Conservation (phyloP, 2,888 invertebrate species). For the Lydus trimaculatus region DNA sequence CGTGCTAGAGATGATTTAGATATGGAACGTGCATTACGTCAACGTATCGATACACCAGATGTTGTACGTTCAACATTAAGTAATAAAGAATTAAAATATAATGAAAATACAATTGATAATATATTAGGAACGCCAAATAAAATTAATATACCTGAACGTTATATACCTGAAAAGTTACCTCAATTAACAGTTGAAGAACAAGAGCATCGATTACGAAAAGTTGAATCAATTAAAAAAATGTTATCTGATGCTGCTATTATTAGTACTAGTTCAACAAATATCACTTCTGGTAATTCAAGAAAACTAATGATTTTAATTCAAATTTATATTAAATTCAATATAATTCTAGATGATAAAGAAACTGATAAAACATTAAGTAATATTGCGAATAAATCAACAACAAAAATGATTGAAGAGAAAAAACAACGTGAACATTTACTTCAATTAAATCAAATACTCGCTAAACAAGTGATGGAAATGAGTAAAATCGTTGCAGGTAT, state of each 20-base stretch:
- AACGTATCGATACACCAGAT: slow-evolving; percentile 81
- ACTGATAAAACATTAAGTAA: slow-evolving; percentile 45
- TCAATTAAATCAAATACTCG: slow-evolving; percentile 90
- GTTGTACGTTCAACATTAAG: slow-evolving; percentile 84
- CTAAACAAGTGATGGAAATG: slow-evolving; percentile 93
- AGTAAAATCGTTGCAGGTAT: slow-evolving; percentile 97
- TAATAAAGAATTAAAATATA: slow-evolving; percentile 71
- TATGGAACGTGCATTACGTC: slow-evolving; percentile 83
- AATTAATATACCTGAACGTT: slow-evolving; percentile 90
- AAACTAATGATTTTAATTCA: background rate
- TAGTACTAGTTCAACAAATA: slow-evolving; percentile 54
- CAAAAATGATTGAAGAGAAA: slow-evolving; percentile 76
- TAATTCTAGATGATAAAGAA: slow-evolving; percentile 45
- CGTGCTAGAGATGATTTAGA: slow-evolving; percentile 85
- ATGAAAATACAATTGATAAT: slow-evolving; percentile 85
- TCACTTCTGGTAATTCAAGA: slow-evolving; percentile 43
- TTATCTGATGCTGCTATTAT: slow-evolving; percentile 74
- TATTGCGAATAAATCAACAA: slow-evolving; percentile 56
- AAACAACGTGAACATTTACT: slow-evolving; percentile 87
- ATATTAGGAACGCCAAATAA: slow-evolving; percentile 87
- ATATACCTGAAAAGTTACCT: slow-evolving; percentile 89
- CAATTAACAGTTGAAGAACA: slow-evolving; percentile 87
- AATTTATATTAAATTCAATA: background rate
- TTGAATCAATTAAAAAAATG: slow-evolving; percentile 92
- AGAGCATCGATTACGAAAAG: slow-evolving; percentile 83